A percentile compares a stretch with the other conserved stretches of the same genome.
phyloP scores from a whole-genome alignment of 2,113 vertebrate species.

The Rissa tridactyla region DNA sequence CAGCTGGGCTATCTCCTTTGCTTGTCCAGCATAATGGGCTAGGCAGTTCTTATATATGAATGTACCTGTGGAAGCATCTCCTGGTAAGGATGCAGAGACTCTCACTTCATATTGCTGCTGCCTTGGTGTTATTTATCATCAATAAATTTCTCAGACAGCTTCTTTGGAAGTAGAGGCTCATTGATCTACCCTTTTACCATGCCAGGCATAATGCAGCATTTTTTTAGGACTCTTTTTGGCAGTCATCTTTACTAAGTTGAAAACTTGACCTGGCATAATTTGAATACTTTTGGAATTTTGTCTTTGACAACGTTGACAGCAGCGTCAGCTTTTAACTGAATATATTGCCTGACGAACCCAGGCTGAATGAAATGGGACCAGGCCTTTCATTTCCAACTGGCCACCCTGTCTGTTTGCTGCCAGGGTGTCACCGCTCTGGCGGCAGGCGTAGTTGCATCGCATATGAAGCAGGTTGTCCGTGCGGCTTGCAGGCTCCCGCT shows the following conservation, averaged over 20 bases:
- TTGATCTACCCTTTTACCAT: not conserved
- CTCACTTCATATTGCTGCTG: not conserved
- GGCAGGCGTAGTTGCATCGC: not conserved
- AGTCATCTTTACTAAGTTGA: slow-evolving; percentile 54
- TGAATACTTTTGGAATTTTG: not conserved
- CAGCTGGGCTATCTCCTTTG: not conserved
- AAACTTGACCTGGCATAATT: slow-evolving; percentile 31
- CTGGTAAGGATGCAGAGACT: not conserved
- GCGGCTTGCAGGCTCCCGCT: not conserved
- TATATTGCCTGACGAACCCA: not conserved
- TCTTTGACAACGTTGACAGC: not conserved
- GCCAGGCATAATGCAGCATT: not conserved
- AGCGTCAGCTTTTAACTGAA: not conserved
- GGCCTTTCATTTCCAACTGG: not conserved
- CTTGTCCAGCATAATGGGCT: not conserved
- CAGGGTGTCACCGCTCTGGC: not conserved
- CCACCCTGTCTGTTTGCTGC: not conserved
- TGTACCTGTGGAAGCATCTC: not conserved
- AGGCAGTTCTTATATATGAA: not conserved
- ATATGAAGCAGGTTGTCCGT: not conserved
- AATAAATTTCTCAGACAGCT: not conserved
- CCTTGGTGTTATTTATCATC: not conserved
- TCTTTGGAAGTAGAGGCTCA: not conserved
- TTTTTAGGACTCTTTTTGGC: slow-evolving; percentile 50
- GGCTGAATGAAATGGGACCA: not conserved